A percentile compares a stretch with the other conserved stretches of the same genome.
Conservation (phyloP, 2,888 invertebrate species). For the Drosophila infuscata region DNA sequence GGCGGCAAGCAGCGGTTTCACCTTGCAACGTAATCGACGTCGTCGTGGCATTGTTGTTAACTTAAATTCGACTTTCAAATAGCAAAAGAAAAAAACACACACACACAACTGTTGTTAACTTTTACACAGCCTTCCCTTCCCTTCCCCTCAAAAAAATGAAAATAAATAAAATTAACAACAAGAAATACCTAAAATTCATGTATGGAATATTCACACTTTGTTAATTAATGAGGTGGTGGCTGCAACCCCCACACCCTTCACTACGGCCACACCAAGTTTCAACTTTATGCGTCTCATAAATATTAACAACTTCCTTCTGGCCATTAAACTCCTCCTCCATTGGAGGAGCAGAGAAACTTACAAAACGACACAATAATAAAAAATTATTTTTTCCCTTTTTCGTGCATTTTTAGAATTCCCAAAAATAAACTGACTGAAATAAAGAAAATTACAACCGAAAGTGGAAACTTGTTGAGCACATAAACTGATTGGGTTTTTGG, state of each 20-base stretch:
- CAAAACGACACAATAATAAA: conserved; percentile 47
- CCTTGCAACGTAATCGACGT: conserved; percentile 64
- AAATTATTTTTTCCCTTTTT: conserved; percentile 38
- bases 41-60: conserved; percentile 63
- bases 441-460: not conserved
- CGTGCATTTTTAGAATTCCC: conserved; percentile 51
- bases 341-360: conserved; percentile 28
- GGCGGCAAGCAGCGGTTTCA: conserved; percentile 38
- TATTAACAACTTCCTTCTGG: conserved; percentile 74
- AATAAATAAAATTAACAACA: too few relatives aligned
- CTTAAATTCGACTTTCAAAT: conserved; percentile 37
- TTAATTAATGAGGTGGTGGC: conserved; percentile 70
- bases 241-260: not conserved
- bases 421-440: conserved; percentile 50
- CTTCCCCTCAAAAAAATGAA: not conserved
- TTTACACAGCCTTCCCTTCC: conserved; percentile 29
- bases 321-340: conserved; percentile 52
- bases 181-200: not conserved
- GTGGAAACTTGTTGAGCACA: conserved; percentile 61
- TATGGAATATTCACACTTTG: conserved; percentile 63
- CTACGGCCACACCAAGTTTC: conserved; percentile 31
- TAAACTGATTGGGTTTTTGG: conserved; percentile 59
- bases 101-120: conserved; percentile 37
- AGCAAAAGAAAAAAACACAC: conserved; percentile 21
- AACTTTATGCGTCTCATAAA: conserved; percentile 66